These are phyloP conservation scores for Styela plicata DNA, from an alignment of 23 tunicate species.

Conservation along the genomic window DNA sequence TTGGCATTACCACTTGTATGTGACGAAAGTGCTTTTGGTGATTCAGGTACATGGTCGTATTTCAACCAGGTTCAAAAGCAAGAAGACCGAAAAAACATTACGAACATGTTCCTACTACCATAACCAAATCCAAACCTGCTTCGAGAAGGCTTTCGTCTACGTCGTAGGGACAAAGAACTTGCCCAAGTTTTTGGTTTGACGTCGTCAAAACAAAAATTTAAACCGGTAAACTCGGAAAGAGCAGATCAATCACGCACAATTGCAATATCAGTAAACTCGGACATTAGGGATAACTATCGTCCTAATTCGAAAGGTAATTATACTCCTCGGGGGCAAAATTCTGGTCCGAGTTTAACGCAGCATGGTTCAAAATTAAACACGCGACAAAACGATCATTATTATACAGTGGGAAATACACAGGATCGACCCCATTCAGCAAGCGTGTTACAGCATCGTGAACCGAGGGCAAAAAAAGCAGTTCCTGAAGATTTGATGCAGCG, in stretches of 20 bases:
- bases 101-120: background rate
- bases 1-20: conserved; percentile 6
- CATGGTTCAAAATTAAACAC: background rate
- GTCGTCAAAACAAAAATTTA: conserved; percentile 9
- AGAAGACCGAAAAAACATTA: background rate
- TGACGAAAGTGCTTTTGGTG: conserved; percentile 29
- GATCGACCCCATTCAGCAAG: conserved; percentile 15
- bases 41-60: conserved; percentile 25
- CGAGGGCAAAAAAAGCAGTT: background rate
- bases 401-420: background rate
- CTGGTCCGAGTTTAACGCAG: background rate
- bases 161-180: conserved; percentile 33
- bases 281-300: conserved; percentile 4
- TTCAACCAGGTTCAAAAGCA: background rate
- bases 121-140: background rate
- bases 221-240: background rate
- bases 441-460: background rate
- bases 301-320: background rate
- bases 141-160: conserved; percentile 1
- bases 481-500: background rate
- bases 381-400: background rate
- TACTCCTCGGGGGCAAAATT: background rate
- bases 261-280: background rate
- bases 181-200: conserved; percentile 29
- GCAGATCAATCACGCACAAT: background rate